Evolutionary conservation across 2,888 invertebrate genomes (phyloP).

Genomic region (Eucriotettix oculatus): DNA sequence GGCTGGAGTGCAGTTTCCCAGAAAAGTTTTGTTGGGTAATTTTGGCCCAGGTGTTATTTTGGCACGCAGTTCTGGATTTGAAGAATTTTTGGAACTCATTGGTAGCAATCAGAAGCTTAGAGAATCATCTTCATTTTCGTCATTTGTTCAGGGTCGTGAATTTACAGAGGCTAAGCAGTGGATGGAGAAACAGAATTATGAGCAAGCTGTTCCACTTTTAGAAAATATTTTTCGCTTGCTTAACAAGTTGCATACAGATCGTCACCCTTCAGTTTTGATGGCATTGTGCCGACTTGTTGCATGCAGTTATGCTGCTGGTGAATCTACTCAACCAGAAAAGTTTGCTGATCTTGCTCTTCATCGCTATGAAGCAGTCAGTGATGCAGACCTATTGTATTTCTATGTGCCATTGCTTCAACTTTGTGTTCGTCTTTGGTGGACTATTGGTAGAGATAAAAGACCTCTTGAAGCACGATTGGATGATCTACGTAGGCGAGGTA

Average conservation of each 20-base stretch:
- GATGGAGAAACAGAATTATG: constrained; percentile 39
- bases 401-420: constrained; percentile 52
- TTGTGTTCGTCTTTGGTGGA: constrained; percentile 49
- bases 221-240: constrained; percentile 51
- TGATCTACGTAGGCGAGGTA: constrained; percentile 45
- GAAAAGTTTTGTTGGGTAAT: constrained; percentile 25
- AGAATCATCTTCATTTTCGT: constrained; percentile 36
- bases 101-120: constrained; percentile 36
- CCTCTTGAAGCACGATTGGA: constrained; percentile 41
- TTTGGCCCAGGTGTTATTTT: constrained; percentile 50
- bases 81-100: constrained; percentile 39
- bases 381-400: constrained; percentile 47
- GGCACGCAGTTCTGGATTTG: constrained; percentile 45
- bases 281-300: constrained; percentile 53
- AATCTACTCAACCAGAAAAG: constrained; percentile 37
- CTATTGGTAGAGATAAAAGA: constrained; percentile 42
- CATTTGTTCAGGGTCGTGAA: constrained; percentile 45
- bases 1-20: constrained; percentile 13
- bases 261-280: constrained; percentile 47
- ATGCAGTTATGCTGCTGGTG: constrained; percentile 33
- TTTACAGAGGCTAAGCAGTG: constrained; percentile 40
- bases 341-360: constrained; percentile 54
- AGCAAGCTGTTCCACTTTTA: constrained; percentile 41
- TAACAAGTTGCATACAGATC: constrained; percentile 46
- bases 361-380: constrained; percentile 53